Base-by-base conservation (phyloP, 2,113 vertebrate species). In the Rhombomys opimus region DNA sequence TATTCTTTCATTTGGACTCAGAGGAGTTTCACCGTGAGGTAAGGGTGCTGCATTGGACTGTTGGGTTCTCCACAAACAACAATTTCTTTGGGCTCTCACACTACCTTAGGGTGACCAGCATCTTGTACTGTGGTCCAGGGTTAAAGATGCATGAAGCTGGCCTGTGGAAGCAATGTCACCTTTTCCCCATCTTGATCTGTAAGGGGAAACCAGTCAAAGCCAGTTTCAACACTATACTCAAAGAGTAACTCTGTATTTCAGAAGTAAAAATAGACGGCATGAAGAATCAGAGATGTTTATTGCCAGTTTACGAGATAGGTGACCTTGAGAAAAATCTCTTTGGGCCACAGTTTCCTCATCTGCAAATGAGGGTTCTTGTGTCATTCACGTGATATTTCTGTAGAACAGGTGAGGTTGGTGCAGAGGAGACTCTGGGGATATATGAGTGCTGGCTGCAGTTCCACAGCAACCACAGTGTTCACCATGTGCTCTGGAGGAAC, bases 301-400 rank as follows among this genome's bases (percentile, higher is more conserved):
- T 90, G 41, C 30, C 5, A 35, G 35, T 4, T 68, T 87, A 70
- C 30, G 14, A 85, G 52, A 87, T 25, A 2, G 52, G 14, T 87
- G 73, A 78, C 8, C 32, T 7, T 57, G 80, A 87, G 32, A 32
- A 27, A 94, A 95, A 61, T 20, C 41, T 78, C 41, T 57, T 38
- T 78, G 35, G 35, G 61, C 20, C 84, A 96, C 92, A 46, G 41
- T 94, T 80, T 93, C 30, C 68, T 94, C 54, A 17, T 82, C 38
- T 91, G 32, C 82, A 75, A 89, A 54, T 75, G 63, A 32, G 15
- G 8, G 63, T 91, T 57, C 50, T 80, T 61, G 20, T 41, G 93
- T n/a, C 23, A 10, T 5, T 27, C 35, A 78, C 12, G 13, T 80
- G 82, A 82, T 78, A 73, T n/a, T 70, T 70, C 18, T 32, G 18